Evolutionary conservation across 2,797 vertebrate species (phyloP), one percentile per base, ranked within the genome.

Genomic region (Morus bassanus): DNA sequence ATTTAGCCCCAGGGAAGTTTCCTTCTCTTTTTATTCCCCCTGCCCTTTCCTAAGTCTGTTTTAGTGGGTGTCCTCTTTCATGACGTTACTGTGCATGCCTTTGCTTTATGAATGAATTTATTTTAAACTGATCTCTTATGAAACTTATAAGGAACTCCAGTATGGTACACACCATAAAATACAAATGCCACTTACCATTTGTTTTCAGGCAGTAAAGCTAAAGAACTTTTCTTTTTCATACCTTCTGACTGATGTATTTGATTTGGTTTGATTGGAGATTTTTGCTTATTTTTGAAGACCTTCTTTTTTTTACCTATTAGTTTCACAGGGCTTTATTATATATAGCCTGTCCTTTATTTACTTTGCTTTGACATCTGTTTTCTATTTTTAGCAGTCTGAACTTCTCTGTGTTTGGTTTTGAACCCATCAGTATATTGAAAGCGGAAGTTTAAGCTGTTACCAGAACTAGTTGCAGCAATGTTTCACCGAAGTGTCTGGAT

Each of bases 161-260:
- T 70, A 16, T 73, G 18, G 73, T 92, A n/a, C 43, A 85, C 51
- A 91, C 15, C 35, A 13, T 94, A 87, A 85, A 91, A 74, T 91
- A 57, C 7, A 77, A 76, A 60, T 64, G 1, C 84, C 25, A 7
- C 61, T 82, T 89, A 73, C 43, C 25, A 7, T 65, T 91, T 94
- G 46, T 76, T 86, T 96, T 80, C 86, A 94, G 93, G 35, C 57
- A 88, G 77, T 88, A 94, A 80, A 87, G 67, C n/a, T 91, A 48
- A 96, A 89, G 50, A 91, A 61, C 7, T 37, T 77, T 48, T 41
- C 35, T 70, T 91, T 65, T 85, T 48, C n/a, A 43, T 82, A 17
- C n/a, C 16, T 83, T 77, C 53, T 85, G 37, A 33, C 11, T 81
- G 17, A 68, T 65, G 8, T 41, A 7, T 85, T 70, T 86, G 13